phyloP scores from a whole-genome alignment of 1,140 invertebrate genomes.

The Diuraphis noxia region DNA sequence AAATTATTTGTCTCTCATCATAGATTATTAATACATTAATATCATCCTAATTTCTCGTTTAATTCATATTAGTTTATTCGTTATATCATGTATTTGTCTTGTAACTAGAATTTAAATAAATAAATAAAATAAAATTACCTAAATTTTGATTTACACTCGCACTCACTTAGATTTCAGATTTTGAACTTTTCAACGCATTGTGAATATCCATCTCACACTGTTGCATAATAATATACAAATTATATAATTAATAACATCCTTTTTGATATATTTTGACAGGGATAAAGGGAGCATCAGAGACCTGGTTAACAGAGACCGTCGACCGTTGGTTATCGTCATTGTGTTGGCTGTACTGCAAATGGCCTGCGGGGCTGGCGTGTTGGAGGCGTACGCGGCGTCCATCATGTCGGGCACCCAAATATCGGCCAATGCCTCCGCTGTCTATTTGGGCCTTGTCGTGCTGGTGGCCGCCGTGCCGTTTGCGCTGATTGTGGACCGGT shows the following conservation, averaged over 20 bases:
- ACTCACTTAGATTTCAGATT: background rate
- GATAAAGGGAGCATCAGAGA: background rate
- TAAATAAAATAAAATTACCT: too few relatives aligned
- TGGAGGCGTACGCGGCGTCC: slow-evolving; percentile 74
- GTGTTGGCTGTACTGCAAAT: slow-evolving; percentile 75
- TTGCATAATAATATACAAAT: background rate
- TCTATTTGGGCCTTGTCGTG: slow-evolving; percentile 71
- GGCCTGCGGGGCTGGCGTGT: slow-evolving; percentile 74
- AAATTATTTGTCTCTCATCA: background rate
- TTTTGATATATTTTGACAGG: background rate
- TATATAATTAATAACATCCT: background rate
- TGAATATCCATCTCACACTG: too few relatives aligned
- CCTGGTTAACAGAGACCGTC: slow-evolving; percentile 64
- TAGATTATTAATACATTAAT: background rate
- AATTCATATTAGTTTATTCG: too few relatives aligned
- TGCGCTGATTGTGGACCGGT: slow-evolving; percentile 71
- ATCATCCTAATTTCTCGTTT: background rate
- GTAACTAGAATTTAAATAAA: too few relatives aligned
- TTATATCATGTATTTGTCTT: too few relatives aligned
- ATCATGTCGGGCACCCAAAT: slow-evolving; percentile 70
- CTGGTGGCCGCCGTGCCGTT: slow-evolving; percentile 68
- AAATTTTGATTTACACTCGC: background rate
- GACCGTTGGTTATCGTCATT: slow-evolving; percentile 68
- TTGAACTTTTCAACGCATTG: background rate
- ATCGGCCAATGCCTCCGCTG: slow-evolving; percentile 64